Evolutionary conservation across 1,140 invertebrate species (phyloP).

Genomic region (Leptinotarsa texana): DNA sequence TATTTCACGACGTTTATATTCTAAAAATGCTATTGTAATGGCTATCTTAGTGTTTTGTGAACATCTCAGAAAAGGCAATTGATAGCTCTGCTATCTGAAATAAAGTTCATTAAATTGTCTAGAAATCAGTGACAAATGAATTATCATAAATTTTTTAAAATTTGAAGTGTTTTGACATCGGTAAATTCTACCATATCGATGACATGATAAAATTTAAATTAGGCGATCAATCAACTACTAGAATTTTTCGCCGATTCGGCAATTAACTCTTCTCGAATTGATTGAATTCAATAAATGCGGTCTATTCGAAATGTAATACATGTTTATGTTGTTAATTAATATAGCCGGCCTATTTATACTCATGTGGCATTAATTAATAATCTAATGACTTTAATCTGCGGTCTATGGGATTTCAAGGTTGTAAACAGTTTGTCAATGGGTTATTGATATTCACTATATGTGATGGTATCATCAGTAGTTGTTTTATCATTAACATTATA

Average conservation of each 20-base stretch:
- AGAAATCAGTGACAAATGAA: no score
- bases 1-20: no score
- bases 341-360: not conserved
- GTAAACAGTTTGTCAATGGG: not conserved
- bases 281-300: conserved; percentile 3
- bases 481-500: no score
- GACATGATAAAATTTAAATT: not conserved
- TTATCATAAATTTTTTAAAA: no score
- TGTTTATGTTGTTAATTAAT: not conserved
- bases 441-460: no score
- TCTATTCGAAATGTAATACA: not conserved
- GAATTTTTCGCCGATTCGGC: not conserved
- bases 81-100: no score
- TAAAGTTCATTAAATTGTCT: no score
- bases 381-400: not conserved
- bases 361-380: conserved; percentile 1
- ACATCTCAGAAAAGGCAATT: no score
- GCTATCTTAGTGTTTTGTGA: no score
- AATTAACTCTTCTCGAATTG: not conserved
- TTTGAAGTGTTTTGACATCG: no score
- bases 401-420: not conserved
- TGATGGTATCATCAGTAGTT: no score
- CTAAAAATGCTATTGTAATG: no score
- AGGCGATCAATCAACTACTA: not conserved
- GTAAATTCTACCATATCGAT: not conserved